These are phyloP conservation scores for Bothrops jararaca DNA, from an alignment of 2,113 vertebrate genomes.

Conservation along the genomic window DNA sequence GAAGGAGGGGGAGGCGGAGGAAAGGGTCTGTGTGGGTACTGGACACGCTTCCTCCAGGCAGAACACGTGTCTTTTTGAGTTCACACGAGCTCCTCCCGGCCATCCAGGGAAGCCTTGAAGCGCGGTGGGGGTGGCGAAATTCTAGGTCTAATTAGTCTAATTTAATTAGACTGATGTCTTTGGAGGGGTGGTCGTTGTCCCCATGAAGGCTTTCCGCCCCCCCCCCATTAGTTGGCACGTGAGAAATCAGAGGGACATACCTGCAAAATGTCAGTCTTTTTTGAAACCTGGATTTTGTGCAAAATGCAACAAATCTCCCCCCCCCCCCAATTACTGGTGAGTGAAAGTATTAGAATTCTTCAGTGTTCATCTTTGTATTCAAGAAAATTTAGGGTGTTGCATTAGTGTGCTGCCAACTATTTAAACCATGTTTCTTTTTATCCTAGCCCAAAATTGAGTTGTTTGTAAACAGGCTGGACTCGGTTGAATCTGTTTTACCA, in stretches of 20 bases:
- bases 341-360: background rate
- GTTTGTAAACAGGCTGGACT: conserved; percentile 88
- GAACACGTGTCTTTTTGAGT: background rate
- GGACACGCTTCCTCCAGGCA: background rate
- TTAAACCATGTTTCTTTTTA: background rate
- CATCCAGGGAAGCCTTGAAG: background rate
- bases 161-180: background rate
- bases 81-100: background rate
- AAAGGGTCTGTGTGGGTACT: background rate
- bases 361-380: background rate
- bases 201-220: background rate
- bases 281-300: background rate
- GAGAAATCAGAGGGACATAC: background rate
- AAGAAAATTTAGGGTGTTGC: background rate
- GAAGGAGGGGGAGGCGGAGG: background rate
- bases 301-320: background rate
- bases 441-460: conserved; percentile 78
- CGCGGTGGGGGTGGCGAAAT: background rate
- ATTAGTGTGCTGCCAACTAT: background rate
- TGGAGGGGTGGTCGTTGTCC: background rate
- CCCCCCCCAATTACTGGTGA: background rate
- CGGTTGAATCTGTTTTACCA: conserved; percentile 83
- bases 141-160: background rate
- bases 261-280: background rate
- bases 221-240: background rate